These are phyloP conservation scores for Drosophila rhopaloa DNA, from an alignment of 1,140 invertebrate species.

Conservation along the genomic window DNA sequence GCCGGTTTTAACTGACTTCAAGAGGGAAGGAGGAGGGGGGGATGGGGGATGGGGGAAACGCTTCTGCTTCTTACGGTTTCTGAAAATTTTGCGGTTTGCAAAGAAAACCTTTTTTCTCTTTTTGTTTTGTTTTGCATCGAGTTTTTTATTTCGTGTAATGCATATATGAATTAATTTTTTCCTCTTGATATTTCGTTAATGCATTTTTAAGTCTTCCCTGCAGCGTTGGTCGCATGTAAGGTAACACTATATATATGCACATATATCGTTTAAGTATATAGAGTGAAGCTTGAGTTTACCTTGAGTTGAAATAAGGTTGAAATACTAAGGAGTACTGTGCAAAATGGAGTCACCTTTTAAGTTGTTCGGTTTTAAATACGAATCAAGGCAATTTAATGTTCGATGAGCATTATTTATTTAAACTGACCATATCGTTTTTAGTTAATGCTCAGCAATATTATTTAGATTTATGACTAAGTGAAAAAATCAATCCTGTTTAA, in stretches of 20 bases:
- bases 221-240: conserved; percentile 27
- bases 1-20: conserved; percentile 44
- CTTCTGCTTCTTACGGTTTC: conserved; percentile 69
- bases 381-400: too few species aligned
- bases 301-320: conserved; percentile 24
- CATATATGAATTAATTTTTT: conserved; percentile 73
- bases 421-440: too few species aligned
- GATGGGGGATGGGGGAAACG: conserved; percentile 2
- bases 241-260: conserved; percentile 19
- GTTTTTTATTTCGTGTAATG: conserved; percentile 62
- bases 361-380: background rate
- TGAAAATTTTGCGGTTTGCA: conserved; percentile 80
- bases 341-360: conserved; percentile 30
- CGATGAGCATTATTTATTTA: too few species aligned
- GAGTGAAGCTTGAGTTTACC: conserved; percentile 24
- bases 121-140: conserved; percentile 9
- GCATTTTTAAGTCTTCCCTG: conserved; percentile 80
- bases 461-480: too few species aligned
- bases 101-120: conserved; percentile 61
- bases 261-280: background rate
- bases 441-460: too few species aligned
- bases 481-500: too few species aligned
- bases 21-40: background rate
- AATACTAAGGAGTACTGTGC: background rate
- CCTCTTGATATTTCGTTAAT: conserved; percentile 52